Conservation (phyloP, 2,113 vertebrate species). For the Elachura formosa region DNA sequence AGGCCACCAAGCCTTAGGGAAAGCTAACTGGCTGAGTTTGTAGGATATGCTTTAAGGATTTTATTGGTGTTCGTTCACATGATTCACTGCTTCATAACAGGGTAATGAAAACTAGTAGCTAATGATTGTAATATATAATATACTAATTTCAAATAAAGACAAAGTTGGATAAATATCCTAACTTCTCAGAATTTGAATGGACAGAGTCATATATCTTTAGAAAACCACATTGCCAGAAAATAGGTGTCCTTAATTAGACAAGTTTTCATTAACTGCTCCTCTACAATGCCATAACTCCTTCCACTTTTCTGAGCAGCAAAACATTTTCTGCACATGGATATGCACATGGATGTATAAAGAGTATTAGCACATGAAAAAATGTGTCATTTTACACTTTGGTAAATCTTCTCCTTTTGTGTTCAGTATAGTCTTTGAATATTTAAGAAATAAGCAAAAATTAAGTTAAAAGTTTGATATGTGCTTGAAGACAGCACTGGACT, state of each 20-base stretch:
- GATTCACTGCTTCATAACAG: not conserved
- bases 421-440: not conserved
- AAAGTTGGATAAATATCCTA: not conserved
- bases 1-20: not conserved
- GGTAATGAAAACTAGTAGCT: not conserved
- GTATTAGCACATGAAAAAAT: not conserved
- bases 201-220: not conserved
- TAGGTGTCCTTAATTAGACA: not conserved
- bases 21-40: not conserved
- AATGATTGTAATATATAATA: not conserved
- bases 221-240: not conserved
- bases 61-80: not conserved
- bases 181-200: not conserved
- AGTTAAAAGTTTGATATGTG: not conserved
- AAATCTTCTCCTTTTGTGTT: not conserved
- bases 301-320: not conserved
- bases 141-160: not conserved
- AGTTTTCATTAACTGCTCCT: not conserved
- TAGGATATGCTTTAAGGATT: not conserved
- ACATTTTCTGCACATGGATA: not conserved
- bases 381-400: not conserved
- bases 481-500: not conserved
- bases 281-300: not conserved
- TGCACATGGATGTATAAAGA: not conserved
- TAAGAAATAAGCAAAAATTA: not conserved